These are phyloP conservation scores for Holacanthella duospinosa DNA, from an alignment of 2,888 invertebrate species.

Conservation along the genomic window DNA sequence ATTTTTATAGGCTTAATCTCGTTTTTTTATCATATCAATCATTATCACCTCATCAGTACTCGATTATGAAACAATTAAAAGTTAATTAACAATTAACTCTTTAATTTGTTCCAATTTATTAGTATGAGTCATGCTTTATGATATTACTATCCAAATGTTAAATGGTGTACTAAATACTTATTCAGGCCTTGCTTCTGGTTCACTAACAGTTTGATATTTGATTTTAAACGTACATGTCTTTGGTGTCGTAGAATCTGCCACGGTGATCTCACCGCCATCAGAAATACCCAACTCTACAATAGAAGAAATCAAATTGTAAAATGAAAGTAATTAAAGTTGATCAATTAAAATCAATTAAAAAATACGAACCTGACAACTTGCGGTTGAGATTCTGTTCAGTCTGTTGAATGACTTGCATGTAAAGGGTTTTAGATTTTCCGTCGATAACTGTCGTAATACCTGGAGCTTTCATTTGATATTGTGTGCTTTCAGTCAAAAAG, in stretches of 20 bases:
- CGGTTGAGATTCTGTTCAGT: conserved; percentile 89
- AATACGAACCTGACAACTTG: conserved; percentile 52
- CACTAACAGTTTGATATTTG: conserved; percentile 3
- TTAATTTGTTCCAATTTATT: too few relatives aligned
- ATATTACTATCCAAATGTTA: too few relatives aligned
- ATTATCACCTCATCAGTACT: too few relatives aligned
- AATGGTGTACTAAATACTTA: too few relatives aligned
- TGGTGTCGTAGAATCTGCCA: conserved; percentile 85
- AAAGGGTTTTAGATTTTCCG: conserved; percentile 81
- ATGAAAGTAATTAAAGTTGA: neutral
- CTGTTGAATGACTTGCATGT: conserved; percentile 81
- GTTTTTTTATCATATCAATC: too few relatives aligned
- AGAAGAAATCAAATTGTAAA: conserved; percentile 1
- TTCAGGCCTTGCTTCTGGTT: too few relatives aligned
- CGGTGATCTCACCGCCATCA: conserved; percentile 75
- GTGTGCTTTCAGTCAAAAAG: conserved; percentile 60
- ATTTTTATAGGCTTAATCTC: too few relatives aligned
- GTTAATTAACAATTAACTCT: too few relatives aligned
- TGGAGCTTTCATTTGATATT: conserved; percentile 85
- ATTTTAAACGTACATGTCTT: conserved; percentile 61
- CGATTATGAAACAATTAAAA: too few relatives aligned
- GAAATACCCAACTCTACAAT: conserved; percentile 63
- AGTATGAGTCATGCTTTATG: too few relatives aligned
- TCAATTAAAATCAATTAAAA: neutral
- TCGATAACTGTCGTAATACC: conserved; percentile 66